A percentile compares a stretch with the other conserved stretches of the same genome.
These are phyloP conservation scores for Drosophila eohydei DNA, from an alignment of 2,888 invertebrate species.

Conservation along the genomic window DNA sequence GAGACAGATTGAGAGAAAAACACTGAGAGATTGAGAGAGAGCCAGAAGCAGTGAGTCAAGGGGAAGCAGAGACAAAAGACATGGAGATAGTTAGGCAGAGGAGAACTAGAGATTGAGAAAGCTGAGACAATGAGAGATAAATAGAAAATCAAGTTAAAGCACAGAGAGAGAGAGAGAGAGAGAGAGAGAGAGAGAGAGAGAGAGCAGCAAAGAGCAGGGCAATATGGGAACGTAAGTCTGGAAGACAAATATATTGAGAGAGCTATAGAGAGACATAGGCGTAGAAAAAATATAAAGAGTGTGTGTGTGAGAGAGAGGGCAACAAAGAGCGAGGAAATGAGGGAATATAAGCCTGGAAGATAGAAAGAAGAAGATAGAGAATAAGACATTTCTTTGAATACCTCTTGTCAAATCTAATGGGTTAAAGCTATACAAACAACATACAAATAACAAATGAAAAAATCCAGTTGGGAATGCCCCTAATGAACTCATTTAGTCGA, in stretches of 20 bases:
- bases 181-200: not conserved
- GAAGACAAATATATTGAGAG: too few species aligned
- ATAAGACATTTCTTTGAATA: too few species aligned
- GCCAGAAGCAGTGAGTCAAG: not conserved
- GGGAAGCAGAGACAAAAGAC: not conserved
- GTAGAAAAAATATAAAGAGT: too few species aligned
- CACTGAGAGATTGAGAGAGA: not conserved
- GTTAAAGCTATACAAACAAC: not conserved
- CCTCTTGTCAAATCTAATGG: not conserved
- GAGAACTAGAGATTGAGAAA: not conserved
- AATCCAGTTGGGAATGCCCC: constrained; percentile 11
- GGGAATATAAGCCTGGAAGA: too few species aligned
- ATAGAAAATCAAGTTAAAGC: not conserved
- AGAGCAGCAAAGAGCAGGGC: not conserved
- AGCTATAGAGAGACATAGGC: too few species aligned
- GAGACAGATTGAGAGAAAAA: not conserved
- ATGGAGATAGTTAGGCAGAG: not conserved
- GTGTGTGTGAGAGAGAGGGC: not conserved
- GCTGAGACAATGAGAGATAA: not conserved
- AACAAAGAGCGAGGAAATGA: not conserved
- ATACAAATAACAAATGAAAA: constrained; percentile 2
- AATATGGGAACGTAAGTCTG: too few species aligned
- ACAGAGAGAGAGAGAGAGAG: not conserved
- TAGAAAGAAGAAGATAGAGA: too few species aligned
- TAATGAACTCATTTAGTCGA: constrained; percentile 47